Evolutionary conservation across 2,888 invertebrate species (phyloP), one percentile per base, ranked within the genome.

Genomic region (Stenchaetothrips biformis): DNA sequence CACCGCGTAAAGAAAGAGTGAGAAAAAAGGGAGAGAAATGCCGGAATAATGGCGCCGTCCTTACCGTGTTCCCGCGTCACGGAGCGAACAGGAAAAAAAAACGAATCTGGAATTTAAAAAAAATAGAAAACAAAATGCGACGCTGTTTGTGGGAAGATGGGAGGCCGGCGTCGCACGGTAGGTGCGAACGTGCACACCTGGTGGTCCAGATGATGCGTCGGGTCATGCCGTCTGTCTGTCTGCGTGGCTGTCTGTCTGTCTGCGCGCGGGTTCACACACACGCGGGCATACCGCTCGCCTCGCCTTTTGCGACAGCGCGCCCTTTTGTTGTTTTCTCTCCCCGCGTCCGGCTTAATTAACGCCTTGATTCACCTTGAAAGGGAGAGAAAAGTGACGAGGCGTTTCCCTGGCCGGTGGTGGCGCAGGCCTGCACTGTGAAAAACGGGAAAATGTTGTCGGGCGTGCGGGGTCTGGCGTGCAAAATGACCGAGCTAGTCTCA

Each of bases 71-170:
- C 37, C 37, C 37, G 37, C 37, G 37, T 37, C 37, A 37, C 37
- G 37, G 37, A 37, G 37, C 37, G 37, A 37, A 37, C 37, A 37
- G 37, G 37, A 4, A 4, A 37, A 37, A 37, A 37, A 37, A 37
- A 37, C 37, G 37, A 4, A 37, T 37, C 37, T 37, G 4, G 37
- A 4, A 37, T 37, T 4, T 37, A 37, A 74, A 21, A 21, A 74
- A 74, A 74, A 53, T 53, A 74, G 25, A 11, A 21, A 21, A 25
- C 11, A 11, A 74, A 21, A 9, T 16, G 67, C 67, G 67, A 25
- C 67, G 21, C 25, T 21, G 67, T 74, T 74, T n/a, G 67, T 74
- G 67, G 67, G 67, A 74, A 74, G 67, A 25, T 74, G 4, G 67
- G 11, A 11, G 67, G 8, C 67, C 25, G 67, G 9, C 67, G 67